Evolutionary conservation across 2,888 invertebrate species (phyloP), one percentile per base, ranked within the genome.

Genomic region (Parnassius apollo): DNA sequence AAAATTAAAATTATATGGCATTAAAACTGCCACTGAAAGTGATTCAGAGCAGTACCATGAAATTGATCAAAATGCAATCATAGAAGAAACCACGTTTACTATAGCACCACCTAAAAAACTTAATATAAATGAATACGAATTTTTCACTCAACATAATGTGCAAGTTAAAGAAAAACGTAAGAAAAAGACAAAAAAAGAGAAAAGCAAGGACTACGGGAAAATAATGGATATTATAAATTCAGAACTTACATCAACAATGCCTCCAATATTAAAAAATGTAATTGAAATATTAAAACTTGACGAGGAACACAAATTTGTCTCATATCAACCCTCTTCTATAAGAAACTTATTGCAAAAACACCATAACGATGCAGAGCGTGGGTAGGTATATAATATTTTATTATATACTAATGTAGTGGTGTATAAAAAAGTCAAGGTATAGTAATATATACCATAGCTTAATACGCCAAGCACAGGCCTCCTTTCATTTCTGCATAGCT

Each of bases 21-120:
- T 55, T 4, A 74, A 71, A 52, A 73, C 75, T 64, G 69, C 64
- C 1, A 68, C 68, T 42, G 77, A 79, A 48, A 80, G 73, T 66
- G 86, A 83, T 60, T 85, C 85, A 53, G 83, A 90, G 74, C 85
- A 87, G 66, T 88, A 90, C 70, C 81, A 89, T 49, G 89, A 90
- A 76, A 87, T 88, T 64, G 77, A 76, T 60, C 74, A 79, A 65
- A 78, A 78, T 8, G 72, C 71, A 57, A 64, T 72, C 35, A 63
- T 69, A 50, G 75, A 80, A 63, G 77, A 80, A 64, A 73, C 69
- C 18, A 66, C 71, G 42, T 75, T 75, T 46, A 67, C 71, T 45
- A 64, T 73, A 2, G 72, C 76, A 64, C 66, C 71, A 25, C 65
- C 72, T 1, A 49, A 64, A 13, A 79, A 74, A 69, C 61, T 73